Evolutionary conservation across 2,888 invertebrate genomes (phyloP).

Genomic region (Amitus sp.): DNA sequence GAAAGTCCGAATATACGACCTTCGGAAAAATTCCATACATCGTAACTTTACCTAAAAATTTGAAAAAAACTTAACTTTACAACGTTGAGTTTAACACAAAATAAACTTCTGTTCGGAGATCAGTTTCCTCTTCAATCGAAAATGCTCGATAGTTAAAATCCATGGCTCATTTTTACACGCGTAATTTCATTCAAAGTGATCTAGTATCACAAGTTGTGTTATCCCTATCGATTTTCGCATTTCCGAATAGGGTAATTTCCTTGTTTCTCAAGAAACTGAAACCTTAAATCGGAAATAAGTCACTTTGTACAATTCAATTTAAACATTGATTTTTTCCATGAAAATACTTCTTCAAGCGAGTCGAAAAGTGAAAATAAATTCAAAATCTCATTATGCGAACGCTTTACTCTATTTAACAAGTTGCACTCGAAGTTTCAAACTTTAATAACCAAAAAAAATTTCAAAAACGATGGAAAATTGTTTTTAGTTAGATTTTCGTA

Average conservation of each 20-base stretch:
- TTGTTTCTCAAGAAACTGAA: background rate
- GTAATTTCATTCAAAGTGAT: conserved; percentile 48
- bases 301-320: conserved; percentile 4
- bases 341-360: background rate
- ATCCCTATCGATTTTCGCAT: conserved; percentile 15
- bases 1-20: no score
- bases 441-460: conserved; percentile 4
- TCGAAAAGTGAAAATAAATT: conserved; percentile 1
- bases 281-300: background rate
- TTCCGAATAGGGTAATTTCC: conserved; percentile 13
- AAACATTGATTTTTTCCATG: background rate
- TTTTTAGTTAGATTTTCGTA: no score
- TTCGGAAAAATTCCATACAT: no score
- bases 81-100: conserved; percentile 48
- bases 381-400: background rate
- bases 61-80: conserved; percentile 47
- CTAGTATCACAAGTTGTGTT: conserved; percentile 62
- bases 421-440: no score
- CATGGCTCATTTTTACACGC: conserved; percentile 2
- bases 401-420: no score
- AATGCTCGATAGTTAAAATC: conserved; percentile 24
- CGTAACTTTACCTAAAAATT: conserved; percentile 47
- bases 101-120: conserved; percentile 58
- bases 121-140: conserved; percentile 42
- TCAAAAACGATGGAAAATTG: conserved; percentile 7